These are phyloP conservation scores for Thymelicus lineola DNA, from an alignment of 2,888 invertebrate genomes.

Conservation along the genomic window DNA sequence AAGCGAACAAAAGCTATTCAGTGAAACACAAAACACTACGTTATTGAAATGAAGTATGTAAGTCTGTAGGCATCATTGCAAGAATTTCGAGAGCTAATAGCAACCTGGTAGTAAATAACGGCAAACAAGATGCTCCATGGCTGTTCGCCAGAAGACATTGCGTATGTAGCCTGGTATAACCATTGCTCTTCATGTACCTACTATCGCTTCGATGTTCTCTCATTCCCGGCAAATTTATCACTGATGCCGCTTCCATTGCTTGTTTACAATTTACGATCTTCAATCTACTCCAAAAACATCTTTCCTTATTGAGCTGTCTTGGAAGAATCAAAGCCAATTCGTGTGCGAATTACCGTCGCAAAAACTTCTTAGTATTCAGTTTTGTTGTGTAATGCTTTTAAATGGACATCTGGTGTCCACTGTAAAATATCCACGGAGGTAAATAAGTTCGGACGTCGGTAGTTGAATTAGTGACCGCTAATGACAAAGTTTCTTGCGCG, in stretches of 20 bases:
- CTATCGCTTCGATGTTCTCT: neutral
- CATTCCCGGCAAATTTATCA: conserved; percentile 14
- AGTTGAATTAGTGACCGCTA: neutral
- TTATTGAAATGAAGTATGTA: neutral
- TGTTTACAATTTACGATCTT: neutral
- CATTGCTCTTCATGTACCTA: neutral
- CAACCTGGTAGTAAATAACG: conserved; percentile 1
- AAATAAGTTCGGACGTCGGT: neutral
- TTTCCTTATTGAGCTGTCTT: too few species aligned
- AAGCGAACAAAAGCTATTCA: neutral
- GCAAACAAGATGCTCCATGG: conserved; percentile 14
- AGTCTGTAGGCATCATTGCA: neutral
- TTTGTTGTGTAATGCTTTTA: too few species aligned
- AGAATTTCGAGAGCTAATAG: conserved; percentile 6
- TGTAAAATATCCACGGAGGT: neutral
- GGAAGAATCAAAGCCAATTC: too few species aligned
- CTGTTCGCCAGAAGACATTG: conserved; percentile 15
- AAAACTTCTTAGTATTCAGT: too few species aligned
- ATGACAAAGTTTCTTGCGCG: neutral
- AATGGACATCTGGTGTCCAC: neutral
- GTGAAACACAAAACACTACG: neutral
- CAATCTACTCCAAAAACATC: too few species aligned
- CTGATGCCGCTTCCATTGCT: conserved; percentile 15
- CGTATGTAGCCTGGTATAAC: conserved; percentile 1
- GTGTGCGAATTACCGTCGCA: too few species aligned